phyloP scores from a whole-genome alignment of 1,140 invertebrate species.

The Caenorhabditis elegans region WBcel235 BX284602.5:8841001-8841500 shows the following conservation, averaged over 20 bases:
- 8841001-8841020: constrained; percentile 17
- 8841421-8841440: constrained; percentile 67
- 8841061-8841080: neutral
- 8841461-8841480: constrained; percentile 42
- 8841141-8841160: constrained; percentile 45
- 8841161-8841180: constrained; percentile 56
- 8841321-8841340: constrained; percentile 67
- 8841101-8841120: neutral
- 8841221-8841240: constrained; percentile 52
- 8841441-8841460: constrained; percentile 68
- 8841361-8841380: constrained; percentile 69
- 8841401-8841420: constrained; percentile 68
- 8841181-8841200: constrained; percentile 45
- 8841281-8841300: constrained; percentile 68
- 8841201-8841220: constrained; percentile 53
- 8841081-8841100: neutral
- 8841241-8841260: constrained; percentile 67
- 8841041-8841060: neutral
- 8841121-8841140: too few species aligned
- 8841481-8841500: too few species aligned
- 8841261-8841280: constrained; percentile 67
- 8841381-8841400: constrained; percentile 67
- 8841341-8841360: constrained; percentile 67
- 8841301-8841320: constrained; percentile 68
- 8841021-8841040: neutral